Evolutionary conservation across 2,113 vertebrate genomes (phyloP).

Genomic region (Rattus rattus): DNA sequence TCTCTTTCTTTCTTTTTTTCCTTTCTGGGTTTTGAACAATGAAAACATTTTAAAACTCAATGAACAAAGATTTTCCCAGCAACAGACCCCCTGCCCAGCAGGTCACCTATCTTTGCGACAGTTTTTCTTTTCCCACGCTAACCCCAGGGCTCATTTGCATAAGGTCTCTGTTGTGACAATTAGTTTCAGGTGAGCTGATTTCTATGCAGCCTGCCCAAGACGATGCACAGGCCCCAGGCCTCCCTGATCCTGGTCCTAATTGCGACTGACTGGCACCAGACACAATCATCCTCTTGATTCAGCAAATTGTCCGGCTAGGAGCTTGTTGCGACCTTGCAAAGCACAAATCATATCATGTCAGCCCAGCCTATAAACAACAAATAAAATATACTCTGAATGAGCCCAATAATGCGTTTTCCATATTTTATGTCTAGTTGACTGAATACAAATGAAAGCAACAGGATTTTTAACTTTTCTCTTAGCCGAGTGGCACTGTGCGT

Average conservation of each 20-base stretch:
- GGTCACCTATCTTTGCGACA: slow-evolving; percentile 98
- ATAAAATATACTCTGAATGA: slow-evolving; percentile 82
- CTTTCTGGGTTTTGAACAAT: slow-evolving; percentile 86
- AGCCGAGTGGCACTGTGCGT: background rate
- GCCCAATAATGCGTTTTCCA: slow-evolving; percentile 76
- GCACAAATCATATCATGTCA: slow-evolving; percentile 95
- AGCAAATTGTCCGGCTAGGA: slow-evolving; percentile 92
- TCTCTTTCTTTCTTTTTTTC: slow-evolving; percentile 76
- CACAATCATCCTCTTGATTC: slow-evolving; percentile 97
- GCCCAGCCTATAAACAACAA: slow-evolving; percentile 89
- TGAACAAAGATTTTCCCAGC: slow-evolving; percentile 97
- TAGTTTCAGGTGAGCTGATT: slow-evolving; percentile 99
- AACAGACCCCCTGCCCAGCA: slow-evolving; percentile 95
- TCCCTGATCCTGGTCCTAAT: slow-evolving; percentile 96
- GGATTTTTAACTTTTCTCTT: slow-evolving; percentile 64
- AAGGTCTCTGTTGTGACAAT: slow-evolving; percentile 96
- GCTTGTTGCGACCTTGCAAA: slow-evolving; percentile 92
- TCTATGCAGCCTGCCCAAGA: slow-evolving; percentile 94
- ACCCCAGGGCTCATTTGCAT: slow-evolving; percentile 98
- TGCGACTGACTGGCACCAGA: slow-evolving; percentile 99
- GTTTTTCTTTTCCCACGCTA: slow-evolving; percentile 98
- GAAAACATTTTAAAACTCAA: slow-evolving; percentile 93
- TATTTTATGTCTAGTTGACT: slow-evolving; percentile 78
- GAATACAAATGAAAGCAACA: slow-evolving; percentile 75
- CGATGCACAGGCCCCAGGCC: slow-evolving; percentile 90